Base-by-base conservation (phyloP, 2,888 invertebrate species). In the Lycaena phlaeas region DNA sequence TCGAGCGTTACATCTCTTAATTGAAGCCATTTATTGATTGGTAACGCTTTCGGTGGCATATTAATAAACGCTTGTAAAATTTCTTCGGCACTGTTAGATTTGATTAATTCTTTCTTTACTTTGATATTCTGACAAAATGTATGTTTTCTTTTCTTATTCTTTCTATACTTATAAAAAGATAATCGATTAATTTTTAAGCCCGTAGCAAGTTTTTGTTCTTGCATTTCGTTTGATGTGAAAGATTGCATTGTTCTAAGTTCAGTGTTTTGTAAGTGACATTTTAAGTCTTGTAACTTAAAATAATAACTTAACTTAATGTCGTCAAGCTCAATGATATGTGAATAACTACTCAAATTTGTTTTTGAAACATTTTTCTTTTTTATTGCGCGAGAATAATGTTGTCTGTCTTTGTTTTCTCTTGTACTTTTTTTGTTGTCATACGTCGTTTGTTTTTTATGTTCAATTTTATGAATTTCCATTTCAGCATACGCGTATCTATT, bases 401-500 rank as follows among this genome's bases (percentile, higher is more conserved):
- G 25, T 12, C 30, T 25, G 4, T 39, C 39, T 5, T 30, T 5
- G 4, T 39, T 30, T 6, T 11, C 12, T 27, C 17, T 31, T 14
- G 31, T 26, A 12, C 12, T 26, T 11, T 34, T 11, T 2, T 14
- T 30, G 9, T 17, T 2, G 6, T 31, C 30, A 11, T 31, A 31
- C 2, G 30, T 30, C 10, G 10, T 3, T 40, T 31, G 25, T n/a
- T 27, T 15, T 17, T 10, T 30, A 12, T 27, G 27, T 12, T 26
- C 17, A 12, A 40, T 30, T 34, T 5, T 40, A 12, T 12, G 15
- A 11, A 40, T 31, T 17, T 34, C 26, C 39, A 40, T 40, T 31
- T 34, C 40, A 11, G 27, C 40, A n/a, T 14, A 39, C 11, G 26
- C 9, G 15, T 25, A 15, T 12, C 14, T 11, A 30, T 39, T 39